phyloP scores from a whole-genome alignment of 2,113 vertebrate genomes.

The Spermophilus dauricus region DNA sequence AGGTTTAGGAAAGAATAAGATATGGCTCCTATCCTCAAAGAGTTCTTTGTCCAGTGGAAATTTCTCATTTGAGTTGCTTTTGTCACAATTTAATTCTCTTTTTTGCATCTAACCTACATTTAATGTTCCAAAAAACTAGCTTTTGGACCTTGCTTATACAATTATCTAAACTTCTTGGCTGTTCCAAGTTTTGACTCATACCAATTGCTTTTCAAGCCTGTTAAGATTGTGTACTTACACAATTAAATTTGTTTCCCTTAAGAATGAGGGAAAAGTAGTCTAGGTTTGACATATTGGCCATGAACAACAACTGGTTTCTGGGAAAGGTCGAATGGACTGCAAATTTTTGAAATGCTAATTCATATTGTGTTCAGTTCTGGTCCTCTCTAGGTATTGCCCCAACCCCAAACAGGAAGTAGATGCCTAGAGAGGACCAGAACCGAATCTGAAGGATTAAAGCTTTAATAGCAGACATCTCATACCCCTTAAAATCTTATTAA shows the following conservation, averaged over 20 bases:
- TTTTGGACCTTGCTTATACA: slow-evolving; percentile 71
- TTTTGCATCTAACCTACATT: slow-evolving; percentile 65
- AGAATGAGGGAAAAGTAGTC: slow-evolving; percentile 40
- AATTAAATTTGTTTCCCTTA: slow-evolving; percentile 66
- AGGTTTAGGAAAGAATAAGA: neutral
- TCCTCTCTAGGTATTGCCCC: neutral
- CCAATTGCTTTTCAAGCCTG: slow-evolving; percentile 64
- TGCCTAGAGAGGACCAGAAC: neutral
- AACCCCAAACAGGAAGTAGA: neutral
- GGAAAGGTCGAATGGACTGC: neutral
- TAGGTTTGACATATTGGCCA: slow-evolving; percentile 22
- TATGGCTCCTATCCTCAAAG: neutral
- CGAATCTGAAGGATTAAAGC: neutral
- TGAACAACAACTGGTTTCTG: slow-evolving; percentile 5
- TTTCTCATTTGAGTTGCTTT: slow-evolving; percentile 51
- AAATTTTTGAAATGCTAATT: slow-evolving; percentile 63
- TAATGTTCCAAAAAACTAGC: slow-evolving; percentile 63
- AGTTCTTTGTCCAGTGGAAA: neutral
- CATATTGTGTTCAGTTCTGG: neutral
- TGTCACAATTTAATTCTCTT: slow-evolving; percentile 54
- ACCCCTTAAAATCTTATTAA: slow-evolving; percentile 45
- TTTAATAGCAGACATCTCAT: neutral
- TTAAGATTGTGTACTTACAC: slow-evolving; percentile 37
- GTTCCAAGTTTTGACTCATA: slow-evolving; percentile 73
- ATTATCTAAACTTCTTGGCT: slow-evolving; percentile 41